Evolutionary conservation across 2,888 invertebrate genomes (phyloP).

Genomic region (Tanytarsus gracilentus): DNA sequence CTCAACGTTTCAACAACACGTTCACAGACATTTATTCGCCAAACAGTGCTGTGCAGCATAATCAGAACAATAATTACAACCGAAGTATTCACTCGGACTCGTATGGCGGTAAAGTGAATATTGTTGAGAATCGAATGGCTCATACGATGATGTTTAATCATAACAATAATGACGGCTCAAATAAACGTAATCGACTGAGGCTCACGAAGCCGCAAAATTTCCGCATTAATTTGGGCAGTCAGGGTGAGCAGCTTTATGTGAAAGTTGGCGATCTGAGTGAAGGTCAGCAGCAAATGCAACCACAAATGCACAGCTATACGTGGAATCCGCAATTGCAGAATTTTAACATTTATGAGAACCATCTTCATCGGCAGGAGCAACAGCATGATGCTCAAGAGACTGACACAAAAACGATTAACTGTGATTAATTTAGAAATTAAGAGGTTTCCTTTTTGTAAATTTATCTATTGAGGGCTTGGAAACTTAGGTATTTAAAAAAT

Average conservation of each 20-base stretch:
- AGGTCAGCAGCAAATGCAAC: constrained; percentile 6
- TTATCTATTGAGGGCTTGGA: too few species aligned
- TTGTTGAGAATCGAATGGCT: constrained; percentile 43
- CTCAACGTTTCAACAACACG: constrained; percentile 14
- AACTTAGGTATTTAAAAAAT: too few species aligned
- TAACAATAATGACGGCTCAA: constrained; percentile 17
- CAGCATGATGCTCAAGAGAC: constrained; percentile 12
- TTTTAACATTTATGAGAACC: constrained; percentile 26
- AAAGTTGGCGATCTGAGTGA: constrained; percentile 44
- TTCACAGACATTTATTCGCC: constrained; percentile 37
- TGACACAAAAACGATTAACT: constrained; percentile 26
- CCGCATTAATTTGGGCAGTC: constrained; percentile 33
- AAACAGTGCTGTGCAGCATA: background rate
- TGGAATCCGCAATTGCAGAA: constrained; percentile 29
- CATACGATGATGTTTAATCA: constrained; percentile 34
- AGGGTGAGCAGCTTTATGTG: constrained; percentile 38
- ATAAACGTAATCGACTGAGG: constrained; percentile 35
- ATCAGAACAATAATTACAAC: constrained; percentile 59
- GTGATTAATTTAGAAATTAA: constrained; percentile 18
- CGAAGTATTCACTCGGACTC: constrained; percentile 66
- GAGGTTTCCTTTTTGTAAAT: too few species aligned
- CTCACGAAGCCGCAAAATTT: constrained; percentile 35
- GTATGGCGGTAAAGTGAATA: constrained; percentile 50
- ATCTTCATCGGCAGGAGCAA: constrained; percentile 20
- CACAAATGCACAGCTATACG: constrained; percentile 17